phyloP scores from a whole-genome alignment of 2,113 vertebrate genomes.

The Grammomys dolichurus region DNA sequence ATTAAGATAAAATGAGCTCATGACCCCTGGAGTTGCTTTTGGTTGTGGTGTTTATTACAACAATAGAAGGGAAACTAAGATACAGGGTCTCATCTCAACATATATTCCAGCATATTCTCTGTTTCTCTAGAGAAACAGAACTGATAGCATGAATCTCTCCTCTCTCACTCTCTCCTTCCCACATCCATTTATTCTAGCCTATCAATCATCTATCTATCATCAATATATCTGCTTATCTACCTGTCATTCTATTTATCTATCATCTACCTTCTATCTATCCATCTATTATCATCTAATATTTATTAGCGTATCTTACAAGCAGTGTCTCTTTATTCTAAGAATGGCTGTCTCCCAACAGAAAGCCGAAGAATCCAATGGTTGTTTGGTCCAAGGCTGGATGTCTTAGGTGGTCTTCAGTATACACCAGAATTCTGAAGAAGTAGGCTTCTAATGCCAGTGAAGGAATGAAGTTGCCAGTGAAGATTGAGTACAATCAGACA shows the following conservation, averaged over 20 bases:
- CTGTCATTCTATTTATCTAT: neutral
- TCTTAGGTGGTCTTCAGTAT: neutral
- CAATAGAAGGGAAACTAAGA: neutral
- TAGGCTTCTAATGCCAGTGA: neutral
- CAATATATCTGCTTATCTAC: neutral
- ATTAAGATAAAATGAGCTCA: neutral
- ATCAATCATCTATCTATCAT: neutral
- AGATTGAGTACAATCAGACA: neutral
- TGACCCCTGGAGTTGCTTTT: neutral
- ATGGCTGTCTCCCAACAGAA: neutral
- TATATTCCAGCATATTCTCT: neutral
- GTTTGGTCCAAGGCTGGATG: neutral
- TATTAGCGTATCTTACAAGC: neutral
- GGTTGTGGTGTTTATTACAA: neutral
- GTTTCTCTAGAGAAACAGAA: neutral
- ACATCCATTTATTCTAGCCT: neutral
- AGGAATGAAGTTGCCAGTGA: neutral
- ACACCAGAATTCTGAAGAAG: neutral
- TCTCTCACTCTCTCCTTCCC: neutral
- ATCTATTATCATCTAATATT: too few relatives aligned
- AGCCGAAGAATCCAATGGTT: neutral
- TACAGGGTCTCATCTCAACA: neutral
- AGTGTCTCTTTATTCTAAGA: neutral
- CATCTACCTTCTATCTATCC: neutral
- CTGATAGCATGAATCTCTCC: neutral